Conservation (phyloP, 2,888 invertebrate species). For the Pseudococcus longispinus region DNA sequence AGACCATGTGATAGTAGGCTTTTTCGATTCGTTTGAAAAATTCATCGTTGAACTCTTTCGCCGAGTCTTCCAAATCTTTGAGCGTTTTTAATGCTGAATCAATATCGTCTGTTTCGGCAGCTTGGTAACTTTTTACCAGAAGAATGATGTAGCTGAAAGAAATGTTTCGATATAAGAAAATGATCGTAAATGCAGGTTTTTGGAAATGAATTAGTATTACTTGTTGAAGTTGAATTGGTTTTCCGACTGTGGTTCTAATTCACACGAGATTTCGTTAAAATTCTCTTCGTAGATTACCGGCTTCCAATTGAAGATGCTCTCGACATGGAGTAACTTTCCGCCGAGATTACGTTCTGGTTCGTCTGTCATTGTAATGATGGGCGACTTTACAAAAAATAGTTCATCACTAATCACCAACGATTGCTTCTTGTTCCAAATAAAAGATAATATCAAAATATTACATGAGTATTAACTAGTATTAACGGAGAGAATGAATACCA, state of each 20-base stretch:
- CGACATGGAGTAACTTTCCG: neutral
- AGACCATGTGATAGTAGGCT: neutral
- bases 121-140: neutral
- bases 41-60: neutral
- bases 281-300: neutral
- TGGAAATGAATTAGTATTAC: neutral
- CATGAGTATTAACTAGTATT: too few species aligned
- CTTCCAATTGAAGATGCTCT: neutral
- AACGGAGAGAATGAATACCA: too few species aligned
- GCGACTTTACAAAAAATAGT: too few species aligned
- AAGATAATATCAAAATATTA: too few species aligned
- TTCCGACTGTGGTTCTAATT: neutral
- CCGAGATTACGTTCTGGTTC: too few species aligned
- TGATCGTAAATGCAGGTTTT: neutral
- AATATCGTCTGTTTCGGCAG: neutral
- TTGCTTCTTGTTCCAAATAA: too few species aligned
- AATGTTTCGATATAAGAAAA: neutral
- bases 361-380: too few species aligned
- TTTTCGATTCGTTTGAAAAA: neutral
- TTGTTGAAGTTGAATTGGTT: neutral
- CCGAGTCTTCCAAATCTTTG: neutral
- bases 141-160: neutral
- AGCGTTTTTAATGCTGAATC: neutral
- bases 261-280: neutral
- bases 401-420: too few species aligned